Percentiles rank a stretch among this genome's conserved stretches.
These are phyloP conservation scores for Phaonia tiefii DNA, from an alignment of 2,888 invertebrate species.

Conservation along the genomic window DNA sequence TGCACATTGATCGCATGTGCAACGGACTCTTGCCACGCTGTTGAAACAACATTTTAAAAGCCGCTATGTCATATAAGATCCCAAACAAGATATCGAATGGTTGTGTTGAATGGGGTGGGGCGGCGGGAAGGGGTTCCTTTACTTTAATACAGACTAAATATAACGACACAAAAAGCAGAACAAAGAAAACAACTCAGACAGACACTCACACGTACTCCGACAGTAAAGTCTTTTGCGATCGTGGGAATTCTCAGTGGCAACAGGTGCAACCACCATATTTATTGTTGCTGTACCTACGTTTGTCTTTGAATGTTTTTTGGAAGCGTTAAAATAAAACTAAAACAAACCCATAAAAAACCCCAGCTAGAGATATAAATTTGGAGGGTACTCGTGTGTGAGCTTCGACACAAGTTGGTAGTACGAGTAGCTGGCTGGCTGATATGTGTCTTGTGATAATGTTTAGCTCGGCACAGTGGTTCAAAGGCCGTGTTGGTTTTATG, in stretches of 20 bases:
- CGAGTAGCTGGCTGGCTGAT: neutral
- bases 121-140: constrained; percentile 15
- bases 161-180: constrained; percentile 20
- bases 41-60: constrained; percentile 24
- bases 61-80: constrained; percentile 28
- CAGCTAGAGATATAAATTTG: neutral
- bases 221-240: constrained; percentile 56
- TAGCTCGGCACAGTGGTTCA: constrained; percentile 30
- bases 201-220: constrained; percentile 26
- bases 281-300: neutral
- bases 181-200: neutral
- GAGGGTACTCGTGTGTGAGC: too few species aligned
- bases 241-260: constrained; percentile 68
- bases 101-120: constrained; percentile 4
- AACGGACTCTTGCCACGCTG: constrained; percentile 40
- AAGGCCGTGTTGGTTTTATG: constrained; percentile 20
- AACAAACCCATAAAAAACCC: constrained; percentile 13
- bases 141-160: constrained; percentile 41
- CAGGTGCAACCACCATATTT: constrained; percentile 59
- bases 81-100: neutral
- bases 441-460: neutral
- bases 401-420: too few species aligned
- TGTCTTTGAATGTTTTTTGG: neutral
- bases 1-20: constrained; percentile 60
- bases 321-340: constrained; percentile 16